A percentile compares a stretch with the other conserved stretches of the same genome.
These are phyloP conservation scores for Callyntrura guangdongensis DNA, from an alignment of 2,888 invertebrate genomes.

Conservation along the genomic window DNA sequence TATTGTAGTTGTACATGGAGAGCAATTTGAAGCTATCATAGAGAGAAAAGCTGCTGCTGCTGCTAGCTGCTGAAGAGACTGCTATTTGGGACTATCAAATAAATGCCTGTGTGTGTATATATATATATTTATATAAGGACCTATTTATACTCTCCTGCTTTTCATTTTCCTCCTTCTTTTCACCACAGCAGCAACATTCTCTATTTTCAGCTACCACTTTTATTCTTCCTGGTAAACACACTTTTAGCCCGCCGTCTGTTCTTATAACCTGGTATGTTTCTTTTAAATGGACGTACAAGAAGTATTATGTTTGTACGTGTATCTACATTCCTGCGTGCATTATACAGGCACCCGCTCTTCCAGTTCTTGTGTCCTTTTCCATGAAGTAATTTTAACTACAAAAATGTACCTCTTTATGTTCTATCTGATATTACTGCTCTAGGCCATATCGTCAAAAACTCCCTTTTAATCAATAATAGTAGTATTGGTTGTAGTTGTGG, in stretches of 20 bases:
- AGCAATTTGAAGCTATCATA: slow-evolving; percentile 26
- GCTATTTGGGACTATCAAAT: not conserved
- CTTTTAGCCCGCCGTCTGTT: not conserved
- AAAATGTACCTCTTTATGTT: slow-evolving; percentile 34
- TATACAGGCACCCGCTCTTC: slow-evolving; percentile 10
- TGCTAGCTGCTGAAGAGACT: not conserved
- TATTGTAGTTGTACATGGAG: slow-evolving; percentile 14
- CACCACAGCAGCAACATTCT: not conserved
- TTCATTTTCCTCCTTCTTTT: slow-evolving; percentile 29
- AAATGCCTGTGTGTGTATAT: not conserved
- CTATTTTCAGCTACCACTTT: slow-evolving; percentile 29
- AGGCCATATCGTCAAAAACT: slow-evolving; percentile 71
- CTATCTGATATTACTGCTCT: slow-evolving; percentile 63
- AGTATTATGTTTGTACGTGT: not conserved
- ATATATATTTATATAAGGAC: not conserved
- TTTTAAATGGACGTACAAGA: not conserved
- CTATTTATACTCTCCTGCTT: slow-evolving; percentile 32
- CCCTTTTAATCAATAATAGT: slow-evolving; percentile 76
- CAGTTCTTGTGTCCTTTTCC: slow-evolving; percentile 59
- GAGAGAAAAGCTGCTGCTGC: slow-evolving; percentile 17
- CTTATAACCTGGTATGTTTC: slow-evolving; percentile 43
- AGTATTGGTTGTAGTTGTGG: slow-evolving; percentile 29
- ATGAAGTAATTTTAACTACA: slow-evolving; percentile 74
- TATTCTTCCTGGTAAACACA: not conserved
- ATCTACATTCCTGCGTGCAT: not conserved